A percentile compares a stretch with the other conserved stretches of the same genome.
These are phyloP conservation scores for Bimastos eiseni DNA, from an alignment of 2,888 invertebrate genomes.

Conservation along the genomic window DNA sequence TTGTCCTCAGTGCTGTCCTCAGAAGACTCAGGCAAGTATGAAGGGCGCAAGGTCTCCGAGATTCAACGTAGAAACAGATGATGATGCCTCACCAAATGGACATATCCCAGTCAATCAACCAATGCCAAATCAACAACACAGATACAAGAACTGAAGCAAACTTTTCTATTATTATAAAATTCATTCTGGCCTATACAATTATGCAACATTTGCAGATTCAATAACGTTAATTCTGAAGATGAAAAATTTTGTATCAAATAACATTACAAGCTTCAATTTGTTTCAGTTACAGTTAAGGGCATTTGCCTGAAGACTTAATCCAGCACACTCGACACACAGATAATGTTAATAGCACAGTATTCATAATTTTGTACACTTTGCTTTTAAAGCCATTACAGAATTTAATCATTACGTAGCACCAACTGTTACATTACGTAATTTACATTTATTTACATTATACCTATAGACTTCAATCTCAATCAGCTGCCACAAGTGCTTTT, in stretches of 20 bases:
- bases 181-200: conserved; percentile 13
- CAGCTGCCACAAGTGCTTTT: not conserved
- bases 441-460: conserved; percentile 9
- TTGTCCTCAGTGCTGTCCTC: conserved; percentile 70
- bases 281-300: not conserved
- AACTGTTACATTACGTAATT: not conserved
- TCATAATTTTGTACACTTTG: not conserved
- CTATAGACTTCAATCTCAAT: conserved; percentile 9
- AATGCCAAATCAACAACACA: not conserved
- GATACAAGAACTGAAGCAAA: not conserved
- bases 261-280: conserved; percentile 13
- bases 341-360: too few relatives aligned
- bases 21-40: not conserved
- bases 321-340: not conserved
- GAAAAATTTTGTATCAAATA: not conserved
- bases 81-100: not conserved
- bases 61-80: not conserved
- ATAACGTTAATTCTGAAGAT: not conserved
- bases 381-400: not conserved
- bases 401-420: not conserved
- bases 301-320: not conserved
- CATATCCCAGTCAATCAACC: not conserved
- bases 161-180: not conserved
- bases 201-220: not conserved
- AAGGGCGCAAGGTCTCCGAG: not conserved